These are phyloP conservation scores for Sphenopsis melanotis DNA, from an alignment of 2,797 vertebrate genomes.

Conservation along the genomic window DNA sequence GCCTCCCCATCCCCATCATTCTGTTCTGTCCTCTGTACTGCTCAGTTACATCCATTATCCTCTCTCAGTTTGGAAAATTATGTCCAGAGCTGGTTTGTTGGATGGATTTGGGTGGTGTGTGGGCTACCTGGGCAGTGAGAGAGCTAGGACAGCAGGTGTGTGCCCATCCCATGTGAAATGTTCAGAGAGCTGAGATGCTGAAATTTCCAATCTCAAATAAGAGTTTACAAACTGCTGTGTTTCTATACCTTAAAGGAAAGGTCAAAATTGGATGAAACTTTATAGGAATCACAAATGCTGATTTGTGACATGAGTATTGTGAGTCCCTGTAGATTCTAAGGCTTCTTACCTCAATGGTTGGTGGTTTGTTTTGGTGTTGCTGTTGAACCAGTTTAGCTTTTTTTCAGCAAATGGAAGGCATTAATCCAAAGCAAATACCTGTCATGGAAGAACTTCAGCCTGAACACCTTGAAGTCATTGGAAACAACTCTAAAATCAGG, in stretches of 20 bases:
- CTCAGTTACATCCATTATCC: background rate
- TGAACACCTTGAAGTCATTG: background rate
- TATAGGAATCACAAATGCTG: background rate
- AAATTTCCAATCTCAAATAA: background rate
- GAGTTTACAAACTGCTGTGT: background rate
- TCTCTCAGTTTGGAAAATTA: background rate
- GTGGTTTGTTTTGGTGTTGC: background rate
- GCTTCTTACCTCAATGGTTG: background rate
- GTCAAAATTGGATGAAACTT: background rate
- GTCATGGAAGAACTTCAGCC: background rate
- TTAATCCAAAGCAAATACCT: background rate
- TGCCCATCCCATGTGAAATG: rapidly evolving
- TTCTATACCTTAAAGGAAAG: background rate
- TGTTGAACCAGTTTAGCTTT: background rate
- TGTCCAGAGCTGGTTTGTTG: background rate
- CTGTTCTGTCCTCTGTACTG: background rate
- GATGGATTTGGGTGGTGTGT: background rate
- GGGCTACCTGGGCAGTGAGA: background rate
- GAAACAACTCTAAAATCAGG: background rate
- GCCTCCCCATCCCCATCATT: background rate
- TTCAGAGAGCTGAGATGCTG: background rate
- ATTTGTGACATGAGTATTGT: background rate
- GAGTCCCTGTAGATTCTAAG: background rate
- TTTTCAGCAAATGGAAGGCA: background rate
- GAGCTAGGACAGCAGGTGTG: rapidly evolving